Evolutionary conservation across 2,797 vertebrate species (phyloP), one percentile per base, ranked within the genome.

Genomic region (Xenopus petersii): DNA sequence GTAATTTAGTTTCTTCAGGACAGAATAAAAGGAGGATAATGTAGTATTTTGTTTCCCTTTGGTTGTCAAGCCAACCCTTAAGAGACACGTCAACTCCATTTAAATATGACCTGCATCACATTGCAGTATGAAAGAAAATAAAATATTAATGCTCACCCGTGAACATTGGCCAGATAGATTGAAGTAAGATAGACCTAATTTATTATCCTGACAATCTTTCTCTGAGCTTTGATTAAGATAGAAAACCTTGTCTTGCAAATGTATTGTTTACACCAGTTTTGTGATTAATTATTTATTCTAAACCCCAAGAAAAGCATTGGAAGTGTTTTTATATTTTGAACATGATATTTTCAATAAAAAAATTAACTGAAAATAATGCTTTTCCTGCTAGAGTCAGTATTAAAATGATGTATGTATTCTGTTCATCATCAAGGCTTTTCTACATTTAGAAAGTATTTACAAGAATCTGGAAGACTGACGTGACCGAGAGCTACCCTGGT

Each of bases 11-110:
- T 2, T 85, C 84, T 87, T 86, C 86, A 90, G 82, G 84, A 67
- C 74, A 88, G 85, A 89, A 91, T 90, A 90, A 92, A 91, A 84
- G 87, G 82, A 90, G 87, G 90, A 86, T 88, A 88, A 90, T 88
- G 88, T 51, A 17, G 63, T 70, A 88, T 91, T 91, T 90, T 61
- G 70, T 77, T 90, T 90, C 82, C 84, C 84, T 86, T 81, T 83
- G 83, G 85, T 89, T 89, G 88, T 89, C 89, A 91, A 85, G 86
- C 83, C 89, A 92, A 91, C 87, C 82, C 58, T 87, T 87, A 80
- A 87, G 84, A 73, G 83, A 84, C 72, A 3, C 36, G 36, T 91
- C 91, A 89, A 88, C 87, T 89, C 84, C 83, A 88, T 86, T 92
- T 90, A 90, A 89, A 91, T 85, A 89, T 90, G 88, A 86, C 75